A percentile compares a stretch with the other conserved stretches of the same genome.
phyloP scores from a whole-genome alignment of 2,113 vertebrate species.

The Lepisosteus osseus region DNA sequence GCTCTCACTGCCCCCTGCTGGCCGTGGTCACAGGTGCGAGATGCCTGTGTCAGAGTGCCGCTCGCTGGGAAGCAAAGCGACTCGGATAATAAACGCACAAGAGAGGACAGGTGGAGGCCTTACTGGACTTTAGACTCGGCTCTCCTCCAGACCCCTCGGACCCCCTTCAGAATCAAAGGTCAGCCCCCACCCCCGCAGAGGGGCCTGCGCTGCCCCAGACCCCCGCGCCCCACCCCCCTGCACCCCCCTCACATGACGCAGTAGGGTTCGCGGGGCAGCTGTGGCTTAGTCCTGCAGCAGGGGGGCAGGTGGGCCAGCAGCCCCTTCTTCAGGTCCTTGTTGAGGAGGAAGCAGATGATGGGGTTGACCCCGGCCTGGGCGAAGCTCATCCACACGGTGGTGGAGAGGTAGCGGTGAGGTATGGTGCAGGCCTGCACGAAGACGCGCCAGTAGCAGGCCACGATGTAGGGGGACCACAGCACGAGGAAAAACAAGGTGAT shows the following conservation, averaged over 20 bases:
- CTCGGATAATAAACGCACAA: no score
- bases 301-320: slow-evolving; percentile 83
- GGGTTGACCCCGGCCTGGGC: slow-evolving; percentile 90
- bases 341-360: slow-evolving; percentile 89
- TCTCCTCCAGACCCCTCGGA: slow-evolving; percentile 2
- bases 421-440: slow-evolving; percentile 86
- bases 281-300: slow-evolving; percentile 89
- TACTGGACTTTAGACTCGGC: no score
- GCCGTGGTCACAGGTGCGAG: no score
- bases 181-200: slow-evolving; percentile 11
- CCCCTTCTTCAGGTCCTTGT: slow-evolving; percentile 91
- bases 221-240: not conserved
- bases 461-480: slow-evolving; percentile 91
- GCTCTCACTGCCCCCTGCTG: no score
- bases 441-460: slow-evolving; percentile 92
- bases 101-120: no score
- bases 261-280: slow-evolving; percentile 88
- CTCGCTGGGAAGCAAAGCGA: no score
- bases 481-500: slow-evolving; percentile 89
- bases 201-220: not conserved
- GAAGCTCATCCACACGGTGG: slow-evolving; percentile 93
- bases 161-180: slow-evolving; percentile 41
- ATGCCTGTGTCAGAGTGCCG: no score
- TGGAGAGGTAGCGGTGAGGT: slow-evolving; percentile 84
- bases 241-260: slow-evolving; percentile 79